These are phyloP conservation scores for Hirtodrosophila cameraria DNA, from an alignment of 2,888 invertebrate species.

Conservation along the genomic window DNA sequence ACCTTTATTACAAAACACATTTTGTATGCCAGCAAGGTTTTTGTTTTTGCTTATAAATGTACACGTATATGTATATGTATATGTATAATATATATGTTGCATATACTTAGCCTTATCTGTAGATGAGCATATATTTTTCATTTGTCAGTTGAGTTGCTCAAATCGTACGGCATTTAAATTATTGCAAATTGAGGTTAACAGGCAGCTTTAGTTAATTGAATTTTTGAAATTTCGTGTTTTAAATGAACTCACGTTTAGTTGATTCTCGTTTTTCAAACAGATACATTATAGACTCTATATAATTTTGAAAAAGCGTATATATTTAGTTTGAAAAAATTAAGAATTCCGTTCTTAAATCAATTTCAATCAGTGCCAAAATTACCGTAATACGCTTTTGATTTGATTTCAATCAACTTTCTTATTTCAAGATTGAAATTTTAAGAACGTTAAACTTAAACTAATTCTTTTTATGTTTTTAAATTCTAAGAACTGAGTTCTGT, in stretches of 20 bases:
- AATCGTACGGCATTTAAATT: slow-evolving; percentile 67
- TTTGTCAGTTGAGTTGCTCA: slow-evolving; percentile 48
- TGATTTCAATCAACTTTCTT: too few relatives aligned
- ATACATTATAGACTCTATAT: too few relatives aligned
- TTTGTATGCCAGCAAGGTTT: slow-evolving; percentile 50
- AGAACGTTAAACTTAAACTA: too few relatives aligned
- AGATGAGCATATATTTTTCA: slow-evolving; percentile 31
- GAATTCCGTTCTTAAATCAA: too few relatives aligned
- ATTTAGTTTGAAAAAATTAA: too few relatives aligned
- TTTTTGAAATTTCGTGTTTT: slow-evolving; percentile 32
- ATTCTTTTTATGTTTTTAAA: too few relatives aligned
- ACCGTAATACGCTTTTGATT: too few relatives aligned
- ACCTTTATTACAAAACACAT: slow-evolving; percentile 55
- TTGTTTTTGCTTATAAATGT: not conserved
- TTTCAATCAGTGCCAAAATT: too few relatives aligned
- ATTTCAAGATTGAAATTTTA: too few relatives aligned
- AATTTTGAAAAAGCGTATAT: too few relatives aligned
- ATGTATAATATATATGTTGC: slow-evolving; percentile 2
- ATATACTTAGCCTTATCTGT: slow-evolving; percentile 34
- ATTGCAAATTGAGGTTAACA: slow-evolving; percentile 43
- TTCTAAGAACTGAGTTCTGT: too few relatives aligned
- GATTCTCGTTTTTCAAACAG: not conserved
- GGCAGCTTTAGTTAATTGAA: slow-evolving; percentile 44
- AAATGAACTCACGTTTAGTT: not conserved
- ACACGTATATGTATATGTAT: slow-evolving; percentile 3